phyloP scores from a whole-genome alignment of 2,113 vertebrate genomes.

The Ceyx melanurus region DNA sequence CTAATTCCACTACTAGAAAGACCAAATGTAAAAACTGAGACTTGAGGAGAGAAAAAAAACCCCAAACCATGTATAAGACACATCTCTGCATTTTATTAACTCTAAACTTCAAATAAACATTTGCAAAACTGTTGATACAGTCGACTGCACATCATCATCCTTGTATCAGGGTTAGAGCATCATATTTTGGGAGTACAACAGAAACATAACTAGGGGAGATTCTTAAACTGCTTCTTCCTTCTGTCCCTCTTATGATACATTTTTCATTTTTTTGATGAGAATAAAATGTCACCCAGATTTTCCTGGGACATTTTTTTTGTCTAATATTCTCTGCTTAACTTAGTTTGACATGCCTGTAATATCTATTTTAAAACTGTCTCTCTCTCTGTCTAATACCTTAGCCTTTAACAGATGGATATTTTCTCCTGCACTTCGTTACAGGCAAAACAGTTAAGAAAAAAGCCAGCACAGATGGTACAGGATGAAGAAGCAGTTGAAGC shows the following conservation, averaged over 20 bases:
- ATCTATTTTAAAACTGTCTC: constrained; percentile 63
- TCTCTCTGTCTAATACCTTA: constrained; percentile 61
- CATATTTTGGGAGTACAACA: constrained; percentile 29
- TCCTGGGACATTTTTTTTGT: constrained; percentile 18
- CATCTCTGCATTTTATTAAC: constrained; percentile 54
- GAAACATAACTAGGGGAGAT: constrained; percentile 58
- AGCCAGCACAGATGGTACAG: constrained; percentile 33
- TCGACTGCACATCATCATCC: constrained; percentile 51
- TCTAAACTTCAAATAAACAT: constrained; percentile 63
- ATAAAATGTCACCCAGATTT: constrained; percentile 20
- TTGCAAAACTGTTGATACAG: constrained; percentile 46
- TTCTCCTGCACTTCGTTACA: constrained; percentile 20
- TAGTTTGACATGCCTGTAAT: constrained; percentile 63
- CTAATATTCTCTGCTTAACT: constrained; percentile 67
- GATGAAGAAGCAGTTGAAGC: constrained; percentile 12
- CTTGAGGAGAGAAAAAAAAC: background rate
- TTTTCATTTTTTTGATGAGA: constrained; percentile 41
- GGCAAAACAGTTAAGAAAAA: constrained; percentile 34
- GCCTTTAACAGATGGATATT: constrained; percentile 51
- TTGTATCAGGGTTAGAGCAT: constrained; percentile 37
- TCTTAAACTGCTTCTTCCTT: constrained; percentile 32
- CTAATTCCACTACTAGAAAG: background rate
- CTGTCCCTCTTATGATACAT: background rate
- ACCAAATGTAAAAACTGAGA: background rate
- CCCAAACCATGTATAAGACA: background rate